These are phyloP conservation scores for Rutpela maculata DNA, from an alignment of 2,888 invertebrate genomes.

Conservation along the genomic window DNA sequence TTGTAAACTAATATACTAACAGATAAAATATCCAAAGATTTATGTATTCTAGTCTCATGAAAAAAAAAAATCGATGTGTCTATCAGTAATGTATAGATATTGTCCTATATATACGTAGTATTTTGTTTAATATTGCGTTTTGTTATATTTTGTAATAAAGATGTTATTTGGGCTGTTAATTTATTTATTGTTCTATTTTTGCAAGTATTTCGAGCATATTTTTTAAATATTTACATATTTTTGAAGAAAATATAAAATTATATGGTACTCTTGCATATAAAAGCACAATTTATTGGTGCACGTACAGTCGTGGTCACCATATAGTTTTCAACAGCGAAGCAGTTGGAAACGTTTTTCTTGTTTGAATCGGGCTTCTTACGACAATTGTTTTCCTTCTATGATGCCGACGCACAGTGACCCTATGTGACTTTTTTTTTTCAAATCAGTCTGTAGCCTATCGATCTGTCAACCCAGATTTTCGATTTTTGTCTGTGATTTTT, in stretches of 20 bases:
- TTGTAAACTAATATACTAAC: conserved; percentile 15
- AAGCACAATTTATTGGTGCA: background rate
- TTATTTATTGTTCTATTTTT: conserved; percentile 24
- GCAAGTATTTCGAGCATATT: conserved; percentile 11
- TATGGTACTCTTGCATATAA: background rate
- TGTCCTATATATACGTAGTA: background rate
- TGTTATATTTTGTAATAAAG: conserved; percentile 15
- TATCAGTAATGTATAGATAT: conserved; percentile 13
- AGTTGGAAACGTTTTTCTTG: too few species aligned
- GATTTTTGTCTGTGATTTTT: too few species aligned
- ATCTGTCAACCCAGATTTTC: too few species aligned
- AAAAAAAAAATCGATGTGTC: conserved; percentile 21
- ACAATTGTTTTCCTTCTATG: too few species aligned
- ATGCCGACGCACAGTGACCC: too few species aligned
- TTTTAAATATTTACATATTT: background rate
- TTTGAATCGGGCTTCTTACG: too few species aligned
- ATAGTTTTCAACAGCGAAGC: too few species aligned
- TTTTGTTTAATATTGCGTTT: background rate
- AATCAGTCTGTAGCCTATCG: too few species aligned
- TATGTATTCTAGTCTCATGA: conserved; percentile 34
- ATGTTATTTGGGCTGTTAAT: conserved; percentile 33
- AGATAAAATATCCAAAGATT: conserved; percentile 33
- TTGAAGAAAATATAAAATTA: too few species aligned
- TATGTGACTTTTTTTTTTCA: too few species aligned
- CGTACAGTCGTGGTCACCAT: background rate